A percentile compares a stretch with the other conserved stretches of the same genome.
These are phyloP conservation scores for Diloba caeruleocephala DNA, from an alignment of 2,888 invertebrate species.

Conservation along the genomic window DNA sequence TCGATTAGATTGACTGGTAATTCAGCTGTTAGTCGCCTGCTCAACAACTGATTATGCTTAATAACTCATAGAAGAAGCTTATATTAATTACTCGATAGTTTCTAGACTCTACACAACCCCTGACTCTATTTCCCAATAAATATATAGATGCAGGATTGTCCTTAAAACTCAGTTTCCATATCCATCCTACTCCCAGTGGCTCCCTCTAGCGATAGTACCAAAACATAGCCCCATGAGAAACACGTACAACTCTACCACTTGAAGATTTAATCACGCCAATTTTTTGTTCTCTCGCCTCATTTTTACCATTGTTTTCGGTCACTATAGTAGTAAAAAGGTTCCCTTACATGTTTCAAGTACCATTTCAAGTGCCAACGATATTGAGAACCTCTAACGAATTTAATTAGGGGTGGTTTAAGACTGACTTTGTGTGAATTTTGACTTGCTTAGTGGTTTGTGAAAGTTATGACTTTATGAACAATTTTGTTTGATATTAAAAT, in stretches of 20 bases:
- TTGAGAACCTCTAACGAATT: slow-evolving; percentile 76
- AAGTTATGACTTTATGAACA: slow-evolving; percentile 21
- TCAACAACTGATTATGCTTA: too few relatives aligned
- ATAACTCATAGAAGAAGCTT: too few relatives aligned
- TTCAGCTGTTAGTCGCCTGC: too few relatives aligned
- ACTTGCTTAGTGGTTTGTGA: slow-evolving; percentile 36
- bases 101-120: too few relatives aligned
- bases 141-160: not conserved
- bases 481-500: not conserved
- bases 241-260: slow-evolving; percentile 74
- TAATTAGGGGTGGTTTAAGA: slow-evolving; percentile 69
- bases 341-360: slow-evolving; percentile 76
- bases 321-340: slow-evolving; percentile 72
- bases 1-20: too few relatives aligned
- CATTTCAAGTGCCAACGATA: slow-evolving; percentile 78
- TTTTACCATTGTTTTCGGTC: slow-evolving; percentile 78
- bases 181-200: slow-evolving; percentile 65
- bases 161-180: slow-evolving; percentile 13
- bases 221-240: slow-evolving; percentile 88
- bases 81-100: too few relatives aligned
- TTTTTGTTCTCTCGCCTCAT: slow-evolving; percentile 78
- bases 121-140: not conserved
- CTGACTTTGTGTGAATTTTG: slow-evolving; percentile 63
- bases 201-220: slow-evolving; percentile 85
- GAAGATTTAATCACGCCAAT: slow-evolving; percentile 87